Evolutionary conservation across 1,140 invertebrate genomes (phyloP), one percentile per base, ranked within the genome.

Genomic region (Pogonus chalceus): DNA sequence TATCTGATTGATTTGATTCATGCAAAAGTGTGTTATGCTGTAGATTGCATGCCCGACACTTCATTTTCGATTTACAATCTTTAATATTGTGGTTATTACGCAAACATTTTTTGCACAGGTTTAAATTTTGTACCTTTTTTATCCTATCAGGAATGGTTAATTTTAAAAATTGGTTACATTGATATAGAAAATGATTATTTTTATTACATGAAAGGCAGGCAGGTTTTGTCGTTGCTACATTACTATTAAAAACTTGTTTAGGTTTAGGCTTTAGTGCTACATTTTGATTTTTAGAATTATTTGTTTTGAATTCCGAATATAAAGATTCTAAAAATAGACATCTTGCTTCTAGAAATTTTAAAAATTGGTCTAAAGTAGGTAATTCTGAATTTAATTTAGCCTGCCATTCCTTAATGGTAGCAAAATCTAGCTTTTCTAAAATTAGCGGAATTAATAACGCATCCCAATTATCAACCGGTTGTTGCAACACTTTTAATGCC

Each of bases 331-430:
- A 53, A 26, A 61, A 54, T 47, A 59, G 56, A 54, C 60, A 61
- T 48, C 55, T n/a, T 56, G 3, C 39, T 39, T 37, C 58, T 56
- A 12, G 63, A 56, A 67, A 65, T 35, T 51, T 58, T 46, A 54
- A 54, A 1, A 67, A 53, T n/a, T 64, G 35, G 1, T 22, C 48
- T 50, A 58, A 64, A 12, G 59, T 61, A 7, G 64, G 61, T 49
- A 65, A 35, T 48, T 51, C 55, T 22, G 57, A 58, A 2, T 43
- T 55, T 1, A 55, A 26, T 7, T 58, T 56, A 7, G 57, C 57
- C 53, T 67, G 62, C 64, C 62, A 67, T 37, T 62, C 59, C 47
- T 60, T 59, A 48, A 57, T 53, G 20, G 64, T 60, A 20, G 58
- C 49, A n/a, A 24, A 46, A 35, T 65, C 62, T 23, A 67, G 52